Conservation (phyloP, 2,797 vertebrate species). For the Crenichthys baileyi region DNA sequence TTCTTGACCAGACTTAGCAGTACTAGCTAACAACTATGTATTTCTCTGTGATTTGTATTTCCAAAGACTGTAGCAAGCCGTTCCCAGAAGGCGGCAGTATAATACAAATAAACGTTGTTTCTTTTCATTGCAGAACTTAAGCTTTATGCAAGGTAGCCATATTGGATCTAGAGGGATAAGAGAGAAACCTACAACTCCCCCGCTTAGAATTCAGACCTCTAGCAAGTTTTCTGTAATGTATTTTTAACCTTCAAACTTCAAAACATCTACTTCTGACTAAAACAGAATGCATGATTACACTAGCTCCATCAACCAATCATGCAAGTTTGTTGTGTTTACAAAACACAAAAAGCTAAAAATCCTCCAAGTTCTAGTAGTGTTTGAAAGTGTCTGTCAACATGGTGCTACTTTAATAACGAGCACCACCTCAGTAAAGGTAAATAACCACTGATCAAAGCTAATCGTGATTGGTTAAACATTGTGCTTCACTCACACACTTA, state of each 20-base stretch:
- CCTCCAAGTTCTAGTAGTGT: neutral
- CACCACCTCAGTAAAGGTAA: neutral
- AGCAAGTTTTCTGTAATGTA: neutral
- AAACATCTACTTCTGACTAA: neutral
- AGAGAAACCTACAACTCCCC: neutral
- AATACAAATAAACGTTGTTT: neutral
- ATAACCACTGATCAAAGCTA: neutral
- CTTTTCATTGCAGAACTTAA: neutral
- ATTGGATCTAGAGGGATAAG: neutral
- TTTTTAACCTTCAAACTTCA: neutral
- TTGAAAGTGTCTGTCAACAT: neutral
- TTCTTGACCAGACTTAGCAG: too few relatives aligned
- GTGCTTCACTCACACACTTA: neutral
- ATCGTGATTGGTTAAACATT: neutral
- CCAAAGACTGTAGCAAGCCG: neutral
- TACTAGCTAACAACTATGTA: too few relatives aligned
- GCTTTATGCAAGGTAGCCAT: neutral
- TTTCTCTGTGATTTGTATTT: neutral
- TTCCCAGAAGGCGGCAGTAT: neutral
- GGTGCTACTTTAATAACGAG: neutral
- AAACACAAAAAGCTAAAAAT: neutral
- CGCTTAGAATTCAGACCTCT: neutral
- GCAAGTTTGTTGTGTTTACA: neutral
- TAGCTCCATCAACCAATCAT: neutral
- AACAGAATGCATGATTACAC: neutral